Evolutionary conservation across 2,797 vertebrate species (phyloP), one percentile per base, ranked within the genome.

Genomic region (Myotis vivesi): DNA sequence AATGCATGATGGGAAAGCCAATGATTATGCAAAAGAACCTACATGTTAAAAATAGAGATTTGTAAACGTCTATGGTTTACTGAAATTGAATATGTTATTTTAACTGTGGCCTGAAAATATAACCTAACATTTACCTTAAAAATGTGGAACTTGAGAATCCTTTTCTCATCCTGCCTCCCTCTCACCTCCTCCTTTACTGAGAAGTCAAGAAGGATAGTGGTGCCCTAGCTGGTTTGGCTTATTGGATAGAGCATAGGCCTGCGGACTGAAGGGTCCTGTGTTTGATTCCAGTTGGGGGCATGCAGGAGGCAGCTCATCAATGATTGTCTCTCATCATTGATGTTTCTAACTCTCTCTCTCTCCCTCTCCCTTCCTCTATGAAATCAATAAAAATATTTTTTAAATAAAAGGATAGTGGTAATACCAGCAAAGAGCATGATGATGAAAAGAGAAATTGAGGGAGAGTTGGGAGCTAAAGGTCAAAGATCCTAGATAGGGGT

Each of bases 181-280:
- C 15, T 41, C 0, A 6, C 8, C 4, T 72, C 44, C 6, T 77
- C 22, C 20, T 66, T 33, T 73, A 44, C 12, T 53, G 59, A 76
- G 53, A 73, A 68, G 28, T 12, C 15, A 28, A 76, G 25, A n/a
- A 23, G 4, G 6, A 0, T 1, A 0, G 1, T 4, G 51, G 33
- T 9, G 17, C 25, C 12, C 25, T 59, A 28, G 12, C 25, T 13
- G 25, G 57, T 59, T 59, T 59, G 57, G 57, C 57, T 28, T 11
- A 59, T 28, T 59, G 57, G 57, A 59, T 12, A 59, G 25, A 30
- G 25, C 5, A 28, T 2, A 13, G 25, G 25, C 25, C 57, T 59
- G 25, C 2, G 5, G 12, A 59, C 25, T 59, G 25, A 28, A 28
- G 25, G 5, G 25, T 59, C 57, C 25, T 59, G 57, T 59, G 57